Percentiles rank a stretch among this genome's conserved stretches.
phyloP scores from a whole-genome alignment of 2,888 invertebrate species.

The Pollenia angustigena region DNA sequence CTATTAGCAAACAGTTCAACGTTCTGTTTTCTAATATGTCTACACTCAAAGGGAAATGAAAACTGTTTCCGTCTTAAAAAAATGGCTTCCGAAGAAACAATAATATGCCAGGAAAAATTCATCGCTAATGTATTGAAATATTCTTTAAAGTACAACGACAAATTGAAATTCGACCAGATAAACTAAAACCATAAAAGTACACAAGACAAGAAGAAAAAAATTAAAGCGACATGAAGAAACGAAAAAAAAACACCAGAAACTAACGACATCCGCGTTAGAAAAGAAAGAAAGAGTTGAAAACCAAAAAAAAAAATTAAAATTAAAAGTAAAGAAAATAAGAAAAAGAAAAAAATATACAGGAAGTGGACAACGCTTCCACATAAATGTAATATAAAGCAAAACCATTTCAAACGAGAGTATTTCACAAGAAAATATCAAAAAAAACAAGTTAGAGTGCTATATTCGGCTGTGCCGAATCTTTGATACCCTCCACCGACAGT shows the following conservation, averaged over 20 bases:
- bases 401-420: constrained; percentile 61
- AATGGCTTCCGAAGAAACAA: constrained; percentile 74
- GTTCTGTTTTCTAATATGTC: constrained; percentile 64
- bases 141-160: constrained; percentile 69
- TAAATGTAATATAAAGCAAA: constrained; percentile 66
- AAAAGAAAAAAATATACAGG: constrained; percentile 51
- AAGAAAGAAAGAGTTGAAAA: constrained; percentile 71
- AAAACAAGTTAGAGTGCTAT: too few species aligned
- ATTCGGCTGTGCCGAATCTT: too few species aligned
- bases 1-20: constrained; percentile 55
- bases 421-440: constrained; percentile 60
- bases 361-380: constrained; percentile 73
- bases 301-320: background rate
- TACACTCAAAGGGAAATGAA: constrained; percentile 80
- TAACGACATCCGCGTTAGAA: constrained; percentile 71
- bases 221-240: constrained; percentile 35
- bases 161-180: constrained; percentile 72
- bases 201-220: constrained; percentile 60
- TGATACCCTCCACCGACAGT: too few species aligned
- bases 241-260: constrained; percentile 53
- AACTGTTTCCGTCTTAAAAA: constrained; percentile 79
- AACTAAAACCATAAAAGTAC: constrained; percentile 56
- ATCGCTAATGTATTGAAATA: constrained; percentile 63
- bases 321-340: background rate
- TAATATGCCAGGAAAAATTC: constrained; percentile 76